Evolutionary conservation across 92 coral and sea anemone species (phyloP).

Genomic region (Epizoanthus scotinus): DNA sequence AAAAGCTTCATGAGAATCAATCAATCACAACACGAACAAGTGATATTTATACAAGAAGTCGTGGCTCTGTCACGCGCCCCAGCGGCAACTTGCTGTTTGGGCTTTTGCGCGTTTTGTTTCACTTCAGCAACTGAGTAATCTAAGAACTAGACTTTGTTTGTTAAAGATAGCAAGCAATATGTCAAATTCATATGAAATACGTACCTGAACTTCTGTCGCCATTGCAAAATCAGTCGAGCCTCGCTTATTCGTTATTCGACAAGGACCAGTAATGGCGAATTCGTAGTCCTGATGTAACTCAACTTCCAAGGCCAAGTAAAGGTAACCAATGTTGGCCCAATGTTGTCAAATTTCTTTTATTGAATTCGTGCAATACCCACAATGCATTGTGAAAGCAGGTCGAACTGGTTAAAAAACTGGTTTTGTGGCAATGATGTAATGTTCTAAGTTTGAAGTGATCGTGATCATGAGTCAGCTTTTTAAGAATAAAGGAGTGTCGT

Average conservation of each 20-base stretch:
- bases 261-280: not conserved
- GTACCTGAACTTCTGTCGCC: constrained; percentile 21
- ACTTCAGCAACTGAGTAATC: no score
- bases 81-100: no score
- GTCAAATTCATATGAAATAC: not conserved
- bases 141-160: no score
- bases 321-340: constrained; percentile 32
- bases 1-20: no score
- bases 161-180: no score
- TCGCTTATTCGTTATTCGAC: not conserved
- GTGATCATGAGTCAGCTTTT: not conserved
- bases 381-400: constrained; percentile 5
- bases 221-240: not conserved
- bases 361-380: not conserved
- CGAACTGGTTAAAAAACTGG: not conserved
- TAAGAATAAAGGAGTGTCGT: no score
- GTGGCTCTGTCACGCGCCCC: no score
- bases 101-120: no score
- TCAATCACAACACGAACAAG: no score
- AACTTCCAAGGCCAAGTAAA: not conserved
- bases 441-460: not conserved
- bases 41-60: no score
- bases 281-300: not conserved
- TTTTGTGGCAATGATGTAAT: constrained; percentile 19
- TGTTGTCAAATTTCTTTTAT: not conserved